Percentiles rank a stretch among this genome's conserved stretches.
phyloP scores from a whole-genome alignment of 2,797 vertebrate genomes.

The Gouania willdenowi region DNA sequence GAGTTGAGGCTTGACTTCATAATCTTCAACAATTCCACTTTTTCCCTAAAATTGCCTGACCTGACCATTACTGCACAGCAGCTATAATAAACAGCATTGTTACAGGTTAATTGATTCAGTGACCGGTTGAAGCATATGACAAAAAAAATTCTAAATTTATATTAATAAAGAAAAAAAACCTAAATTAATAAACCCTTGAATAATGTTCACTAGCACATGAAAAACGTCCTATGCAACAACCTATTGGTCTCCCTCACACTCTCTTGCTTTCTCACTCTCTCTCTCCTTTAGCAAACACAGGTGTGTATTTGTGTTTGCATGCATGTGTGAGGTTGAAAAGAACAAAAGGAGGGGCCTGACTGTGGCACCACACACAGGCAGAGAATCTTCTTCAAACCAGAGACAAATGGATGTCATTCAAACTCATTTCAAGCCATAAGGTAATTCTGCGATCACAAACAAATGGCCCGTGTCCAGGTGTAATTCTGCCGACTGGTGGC shows the following conservation, averaged over 20 bases:
- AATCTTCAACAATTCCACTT: too few species aligned
- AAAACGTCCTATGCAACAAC: too few species aligned
- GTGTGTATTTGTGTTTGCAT: conserved; percentile 51
- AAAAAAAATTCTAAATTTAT: too few species aligned
- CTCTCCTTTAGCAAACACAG: conserved; percentile 70
- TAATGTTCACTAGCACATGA: conserved; percentile 22
- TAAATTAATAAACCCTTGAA: conserved; percentile 8
- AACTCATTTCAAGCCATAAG: conserved; percentile 39
- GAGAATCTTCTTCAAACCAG: conserved; percentile 27
- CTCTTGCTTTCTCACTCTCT: background rate
- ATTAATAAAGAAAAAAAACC: too few species aligned
- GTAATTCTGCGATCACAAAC: conserved; percentile 42
- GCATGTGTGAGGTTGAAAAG: conserved; percentile 18
- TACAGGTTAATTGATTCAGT: too few species aligned
- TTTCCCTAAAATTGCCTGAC: too few species aligned
- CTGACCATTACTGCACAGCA: too few species aligned
- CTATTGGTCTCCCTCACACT: background rate
- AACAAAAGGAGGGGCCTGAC: conserved; percentile 11
- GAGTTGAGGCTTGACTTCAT: too few species aligned
- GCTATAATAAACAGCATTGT: too few species aligned
- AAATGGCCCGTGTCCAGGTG: conserved; percentile 54
- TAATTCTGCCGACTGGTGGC: conserved; percentile 44
- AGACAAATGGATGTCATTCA: conserved; percentile 33
- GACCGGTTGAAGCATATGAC: too few species aligned
- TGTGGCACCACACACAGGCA: conserved; percentile 1